Conservation (phyloP, 2,113 vertebrate genomes). For the Oxygymnocypris stewartii region DNA sequence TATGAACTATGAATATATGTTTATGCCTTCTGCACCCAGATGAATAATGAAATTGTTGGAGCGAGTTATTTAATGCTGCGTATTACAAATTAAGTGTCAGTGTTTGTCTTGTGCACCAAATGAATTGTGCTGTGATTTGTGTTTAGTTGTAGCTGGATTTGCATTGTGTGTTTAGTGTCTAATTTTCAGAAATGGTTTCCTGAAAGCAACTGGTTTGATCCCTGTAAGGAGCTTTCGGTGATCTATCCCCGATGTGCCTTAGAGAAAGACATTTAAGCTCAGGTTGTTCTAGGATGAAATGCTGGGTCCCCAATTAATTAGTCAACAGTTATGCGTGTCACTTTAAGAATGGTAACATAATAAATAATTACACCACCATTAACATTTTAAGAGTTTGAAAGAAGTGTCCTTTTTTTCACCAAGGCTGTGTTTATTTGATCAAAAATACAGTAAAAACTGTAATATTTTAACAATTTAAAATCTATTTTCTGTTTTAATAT, state of each 20-base stretch:
- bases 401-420: too few species aligned
- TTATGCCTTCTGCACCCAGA: constrained; percentile 23
- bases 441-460: too few species aligned
- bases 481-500: too few species aligned
- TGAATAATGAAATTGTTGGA: constrained; percentile 28
- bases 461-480: too few species aligned
- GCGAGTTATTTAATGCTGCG: constrained; percentile 18
- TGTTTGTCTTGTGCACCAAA: constrained; percentile 32
- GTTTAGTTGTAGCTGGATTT: background rate
- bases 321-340: background rate
- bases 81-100: constrained; percentile 22
- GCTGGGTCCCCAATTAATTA: background rate
- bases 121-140: background rate
- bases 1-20: background rate
- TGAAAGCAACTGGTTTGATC: background rate
- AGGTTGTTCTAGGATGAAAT: background rate
- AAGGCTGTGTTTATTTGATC: too few species aligned
- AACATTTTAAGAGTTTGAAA: too few species aligned
- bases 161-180: background rate
- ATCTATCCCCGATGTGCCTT: background rate
- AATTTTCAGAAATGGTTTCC: background rate
- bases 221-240: background rate
- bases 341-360: too few species aligned
- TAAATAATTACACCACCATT: too few species aligned
- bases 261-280: background rate